Evolutionary conservation across 2,888 invertebrate species (phyloP), one percentile per base, ranked within the genome.

Genomic region (Drosophila recens): DNA sequence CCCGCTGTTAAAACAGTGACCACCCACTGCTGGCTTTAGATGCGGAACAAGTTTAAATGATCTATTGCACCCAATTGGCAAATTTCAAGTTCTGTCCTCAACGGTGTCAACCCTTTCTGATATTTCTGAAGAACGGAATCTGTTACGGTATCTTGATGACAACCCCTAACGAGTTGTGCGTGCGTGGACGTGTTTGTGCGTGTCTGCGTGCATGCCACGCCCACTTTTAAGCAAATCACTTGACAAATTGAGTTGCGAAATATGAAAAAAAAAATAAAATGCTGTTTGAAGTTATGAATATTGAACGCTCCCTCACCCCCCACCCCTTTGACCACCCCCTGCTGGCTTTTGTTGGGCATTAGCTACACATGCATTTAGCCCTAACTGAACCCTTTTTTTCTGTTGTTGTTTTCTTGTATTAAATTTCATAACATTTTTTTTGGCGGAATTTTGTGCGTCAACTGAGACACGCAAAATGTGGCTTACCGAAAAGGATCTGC

Each of bases 401-500:
- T 52, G 34, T 58, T 71, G 33, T 67, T 62, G 42, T 57, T 56
- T 33, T 58, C 27, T 65, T 70, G 56, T 63, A 58, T 66, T 54
- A 46, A 62, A 74, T 78, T 65, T 76, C 62, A 73, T 79, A 75
- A 49, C n/a, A 52, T 75, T 63, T 49, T 61, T 57, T 46, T 46
- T 11, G 42, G n/a, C 10, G 34, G 33, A 58, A 65, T 73, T 52
- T 65, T 64, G 46, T 46, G 82, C 79, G 82, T 82, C 69, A 80
- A 80, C 63, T 67, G 82, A 80, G 86, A 80, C 84, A 82, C 84
- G 77, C 81, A 74, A 72, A 86, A 83, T 87, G 87, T 67, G 82
- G 82, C 82, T 83, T 83, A 83, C 77, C 87, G 40, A 66, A 69
- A 78, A 81, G 82, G 80, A 83, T 72, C 59, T 71, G 42, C 59